Evolutionary conservation across 2,797 vertebrate species (phyloP).

Genomic region (Hemibagrus guttatus): DNA sequence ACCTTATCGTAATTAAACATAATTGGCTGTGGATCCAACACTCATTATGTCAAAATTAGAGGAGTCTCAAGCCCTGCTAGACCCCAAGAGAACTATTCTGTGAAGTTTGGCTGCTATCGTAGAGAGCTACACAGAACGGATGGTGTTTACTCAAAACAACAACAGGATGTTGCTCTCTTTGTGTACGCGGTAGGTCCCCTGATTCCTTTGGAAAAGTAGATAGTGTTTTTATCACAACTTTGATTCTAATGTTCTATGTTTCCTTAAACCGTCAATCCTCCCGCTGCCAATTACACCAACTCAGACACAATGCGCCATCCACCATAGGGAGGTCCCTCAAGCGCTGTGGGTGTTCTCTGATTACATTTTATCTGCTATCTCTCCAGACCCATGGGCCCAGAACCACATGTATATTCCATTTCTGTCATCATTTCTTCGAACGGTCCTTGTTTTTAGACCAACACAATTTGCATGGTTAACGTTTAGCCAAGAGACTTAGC

Average conservation of each 20-base stretch:
- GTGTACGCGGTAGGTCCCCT: constrained; percentile 78
- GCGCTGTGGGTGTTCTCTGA: constrained; percentile 77
- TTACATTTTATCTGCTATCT: constrained; percentile 69
- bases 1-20: constrained; percentile 72
- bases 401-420: constrained; percentile 39
- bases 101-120: constrained; percentile 55
- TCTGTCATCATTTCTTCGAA: constrained; percentile 38
- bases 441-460: constrained; percentile 26
- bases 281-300: constrained; percentile 90
- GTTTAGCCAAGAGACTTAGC: background rate
- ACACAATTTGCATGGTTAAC: constrained; percentile 13
- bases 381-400: constrained; percentile 38
- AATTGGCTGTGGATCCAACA: constrained; percentile 74
- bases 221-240: constrained; percentile 85
- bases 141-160: constrained; percentile 82
- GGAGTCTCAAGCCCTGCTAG: constrained; percentile 64
- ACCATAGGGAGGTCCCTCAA: constrained; percentile 63
- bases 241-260: constrained; percentile 90
- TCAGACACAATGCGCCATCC: constrained; percentile 92
- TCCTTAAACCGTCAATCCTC: constrained; percentile 86
- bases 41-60: constrained; percentile 76
- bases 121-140: constrained; percentile 54
- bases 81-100: constrained; percentile 73
- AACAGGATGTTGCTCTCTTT: constrained; percentile 81
- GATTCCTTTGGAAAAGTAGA: constrained; percentile 70